Evolutionary conservation across 1,140 invertebrate species (phyloP).

Genomic region (Drosophila pallidifrons): DNA sequence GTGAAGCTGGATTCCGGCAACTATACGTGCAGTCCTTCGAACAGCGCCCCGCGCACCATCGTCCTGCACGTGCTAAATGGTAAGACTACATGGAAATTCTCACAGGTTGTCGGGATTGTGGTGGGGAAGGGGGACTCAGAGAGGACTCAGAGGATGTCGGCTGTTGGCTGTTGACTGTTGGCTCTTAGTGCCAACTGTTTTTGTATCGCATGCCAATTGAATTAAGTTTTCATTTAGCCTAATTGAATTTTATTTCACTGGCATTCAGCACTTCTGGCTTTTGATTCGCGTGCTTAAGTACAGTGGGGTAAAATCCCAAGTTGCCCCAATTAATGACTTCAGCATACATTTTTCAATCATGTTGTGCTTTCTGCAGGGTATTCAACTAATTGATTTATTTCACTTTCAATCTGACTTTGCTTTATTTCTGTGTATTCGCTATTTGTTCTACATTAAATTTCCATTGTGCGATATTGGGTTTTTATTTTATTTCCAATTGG

Average conservation of each 20-base stretch:
- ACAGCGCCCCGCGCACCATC: constrained; percentile 81
- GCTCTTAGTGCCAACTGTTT: constrained; percentile 61
- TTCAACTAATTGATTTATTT: neutral
- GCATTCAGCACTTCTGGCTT: constrained; percentile 64
- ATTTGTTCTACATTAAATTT: constrained; percentile 12
- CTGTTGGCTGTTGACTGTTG: neutral
- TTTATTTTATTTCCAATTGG: constrained; percentile 70
- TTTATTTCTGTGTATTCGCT: constrained; percentile 23
- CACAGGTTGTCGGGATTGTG: neutral
- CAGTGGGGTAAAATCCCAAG: constrained; percentile 42
- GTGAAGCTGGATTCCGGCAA: constrained; percentile 83
- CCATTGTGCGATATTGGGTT: constrained; percentile 53
- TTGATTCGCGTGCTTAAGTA: constrained; percentile 52
- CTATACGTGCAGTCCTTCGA: constrained; percentile 85
- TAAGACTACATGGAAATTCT: constrained; percentile 49
- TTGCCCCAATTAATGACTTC: neutral
- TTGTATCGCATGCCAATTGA: constrained; percentile 72
- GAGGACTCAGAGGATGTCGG: neutral
- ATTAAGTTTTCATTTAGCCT: constrained; percentile 84
- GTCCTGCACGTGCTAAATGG: constrained; percentile 84
- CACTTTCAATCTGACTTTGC: too few relatives aligned
- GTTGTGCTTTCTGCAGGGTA: neutral
- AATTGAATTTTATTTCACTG: constrained; percentile 81
- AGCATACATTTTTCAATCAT: neutral
- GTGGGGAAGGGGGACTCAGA: neutral